Conservation (phyloP, 2,113 vertebrate genomes). For the Rhinogobius similis region DNA sequence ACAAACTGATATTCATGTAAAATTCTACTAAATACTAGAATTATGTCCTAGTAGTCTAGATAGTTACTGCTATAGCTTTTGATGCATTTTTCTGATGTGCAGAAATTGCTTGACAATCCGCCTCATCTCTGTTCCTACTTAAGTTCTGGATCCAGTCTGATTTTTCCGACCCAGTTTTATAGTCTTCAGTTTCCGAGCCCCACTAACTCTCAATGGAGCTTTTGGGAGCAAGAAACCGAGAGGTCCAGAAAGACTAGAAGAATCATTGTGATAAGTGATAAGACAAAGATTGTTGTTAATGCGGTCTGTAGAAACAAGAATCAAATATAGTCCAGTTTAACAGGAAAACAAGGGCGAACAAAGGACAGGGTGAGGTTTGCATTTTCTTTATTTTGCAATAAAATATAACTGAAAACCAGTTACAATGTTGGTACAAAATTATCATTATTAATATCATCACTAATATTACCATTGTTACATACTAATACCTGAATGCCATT, state of each 20-base stretch:
- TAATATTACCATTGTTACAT: conserved; percentile 70
- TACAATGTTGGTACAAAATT: conserved; percentile 56
- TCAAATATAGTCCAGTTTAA: background rate
- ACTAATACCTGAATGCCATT: conserved; percentile 34
- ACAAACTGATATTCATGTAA: background rate
- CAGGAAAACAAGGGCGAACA: conserved; percentile 39
- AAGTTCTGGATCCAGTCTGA: conserved; percentile 61
- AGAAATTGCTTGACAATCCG: conserved; percentile 59
- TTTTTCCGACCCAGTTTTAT: conserved; percentile 75
- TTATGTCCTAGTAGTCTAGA: background rate
- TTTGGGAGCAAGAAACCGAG: conserved; percentile 67
- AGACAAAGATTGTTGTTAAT: conserved; percentile 11
- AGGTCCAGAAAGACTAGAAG: conserved; percentile 64
- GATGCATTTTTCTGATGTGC: conserved; percentile 69
- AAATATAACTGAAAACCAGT: conserved; percentile 57
- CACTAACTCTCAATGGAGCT: conserved; percentile 54
- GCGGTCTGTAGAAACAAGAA: background rate
- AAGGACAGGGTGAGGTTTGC: conserved; percentile 66
- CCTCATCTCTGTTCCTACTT: conserved; percentile 77
- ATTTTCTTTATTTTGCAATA: conserved; percentile 73
- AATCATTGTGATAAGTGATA: conserved; percentile 26
- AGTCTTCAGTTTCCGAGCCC: conserved; percentile 64
- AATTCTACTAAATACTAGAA: background rate
- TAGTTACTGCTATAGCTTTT: conserved; percentile 27
- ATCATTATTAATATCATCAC: conserved; percentile 69